phyloP scores from a whole-genome alignment of 2,113 vertebrate genomes.

The Syngnathus scovelli region DNA sequence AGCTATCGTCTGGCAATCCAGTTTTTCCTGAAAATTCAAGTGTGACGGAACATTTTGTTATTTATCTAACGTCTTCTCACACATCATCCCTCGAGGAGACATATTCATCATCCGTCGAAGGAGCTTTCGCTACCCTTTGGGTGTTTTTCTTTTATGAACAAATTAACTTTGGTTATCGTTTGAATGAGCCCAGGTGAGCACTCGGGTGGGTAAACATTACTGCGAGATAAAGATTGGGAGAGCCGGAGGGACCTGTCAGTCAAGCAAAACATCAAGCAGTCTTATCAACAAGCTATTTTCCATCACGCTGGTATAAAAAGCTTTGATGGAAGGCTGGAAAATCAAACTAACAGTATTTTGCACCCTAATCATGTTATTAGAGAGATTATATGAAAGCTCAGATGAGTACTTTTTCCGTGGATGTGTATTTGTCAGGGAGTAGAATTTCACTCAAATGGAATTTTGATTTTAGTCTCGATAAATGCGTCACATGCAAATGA shows the following conservation, averaged over 20 bases:
- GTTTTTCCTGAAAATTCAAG: not conserved
- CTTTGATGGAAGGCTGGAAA: slow-evolving; percentile 42
- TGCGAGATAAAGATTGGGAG: slow-evolving; percentile 36
- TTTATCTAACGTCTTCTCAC: slow-evolving; percentile 37
- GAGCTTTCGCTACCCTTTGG: slow-evolving; percentile 35
- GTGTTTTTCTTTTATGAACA: slow-evolving; percentile 11
- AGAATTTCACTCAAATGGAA: slow-evolving; percentile 17
- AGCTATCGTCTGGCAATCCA: too few relatives aligned
- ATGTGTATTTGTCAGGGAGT: slow-evolving; percentile 40
- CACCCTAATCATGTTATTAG: slow-evolving; percentile 41
- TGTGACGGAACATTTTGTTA: slow-evolving; percentile 17
- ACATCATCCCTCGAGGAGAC: slow-evolving; percentile 39
- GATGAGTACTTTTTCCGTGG: slow-evolving; percentile 34
- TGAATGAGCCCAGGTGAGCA: slow-evolving; percentile 47
- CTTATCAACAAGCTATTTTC: slow-evolving; percentile 16
- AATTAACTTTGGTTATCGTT: slow-evolving; percentile 34
- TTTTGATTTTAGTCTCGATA: not conserved
- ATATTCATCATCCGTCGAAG: slow-evolving; percentile 47
- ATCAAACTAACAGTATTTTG: slow-evolving; percentile 38
- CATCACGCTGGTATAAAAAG: slow-evolving; percentile 24
- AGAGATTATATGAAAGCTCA: slow-evolving; percentile 43
- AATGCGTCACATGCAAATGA: slow-evolving; percentile 1
- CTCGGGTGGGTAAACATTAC: slow-evolving; percentile 41
- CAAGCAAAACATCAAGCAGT: slow-evolving; percentile 11
- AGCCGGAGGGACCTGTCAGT: slow-evolving; percentile 41